phyloP scores from a whole-genome alignment of 2,888 invertebrate genomes.

The Rapana venosa region DNA sequence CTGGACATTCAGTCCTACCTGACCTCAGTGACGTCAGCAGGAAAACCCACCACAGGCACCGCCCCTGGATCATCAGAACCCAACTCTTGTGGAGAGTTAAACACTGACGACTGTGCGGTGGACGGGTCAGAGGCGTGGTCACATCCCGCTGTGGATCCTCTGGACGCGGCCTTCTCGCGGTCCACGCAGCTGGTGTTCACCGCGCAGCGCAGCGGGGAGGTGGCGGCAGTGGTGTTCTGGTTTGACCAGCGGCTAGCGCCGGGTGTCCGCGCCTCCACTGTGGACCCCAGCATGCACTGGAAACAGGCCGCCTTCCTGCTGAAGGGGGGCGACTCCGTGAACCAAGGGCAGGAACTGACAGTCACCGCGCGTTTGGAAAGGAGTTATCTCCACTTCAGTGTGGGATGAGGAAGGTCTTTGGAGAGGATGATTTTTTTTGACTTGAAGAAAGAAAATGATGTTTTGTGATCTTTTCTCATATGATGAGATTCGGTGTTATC shows the following conservation, averaged over 20 bases:
- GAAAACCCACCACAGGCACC: background rate
- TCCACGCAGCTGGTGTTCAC: conserved; percentile 30
- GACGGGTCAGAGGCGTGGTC: background rate
- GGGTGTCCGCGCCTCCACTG: conserved; percentile 34
- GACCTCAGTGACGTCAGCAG: background rate
- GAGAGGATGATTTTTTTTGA: background rate
- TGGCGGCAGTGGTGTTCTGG: conserved; percentile 50
- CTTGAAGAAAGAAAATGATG: background rate
- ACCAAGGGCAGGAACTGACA: conserved; percentile 14
- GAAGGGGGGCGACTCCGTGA: background rate
- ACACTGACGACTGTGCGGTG: background rate
- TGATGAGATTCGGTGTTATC: background rate
- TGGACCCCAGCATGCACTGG: conserved; percentile 46
- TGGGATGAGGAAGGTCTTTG: background rate
- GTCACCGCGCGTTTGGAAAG: background rate
- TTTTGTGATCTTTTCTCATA: background rate
- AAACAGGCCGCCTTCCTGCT: conserved; percentile 48
- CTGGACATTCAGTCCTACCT: conserved; percentile 25
- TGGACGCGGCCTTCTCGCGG: conserved; percentile 22
- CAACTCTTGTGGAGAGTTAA: background rate
- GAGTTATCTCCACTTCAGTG: conserved; percentile 20
- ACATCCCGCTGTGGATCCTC: background rate
- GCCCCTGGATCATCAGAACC: background rate
- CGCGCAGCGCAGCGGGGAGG: conserved; percentile 32
- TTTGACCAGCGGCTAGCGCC: conserved; percentile 45